These are phyloP conservation scores for Anser cygnoides DNA, from an alignment of 2,113 vertebrate genomes.

Conservation along the genomic window DNA sequence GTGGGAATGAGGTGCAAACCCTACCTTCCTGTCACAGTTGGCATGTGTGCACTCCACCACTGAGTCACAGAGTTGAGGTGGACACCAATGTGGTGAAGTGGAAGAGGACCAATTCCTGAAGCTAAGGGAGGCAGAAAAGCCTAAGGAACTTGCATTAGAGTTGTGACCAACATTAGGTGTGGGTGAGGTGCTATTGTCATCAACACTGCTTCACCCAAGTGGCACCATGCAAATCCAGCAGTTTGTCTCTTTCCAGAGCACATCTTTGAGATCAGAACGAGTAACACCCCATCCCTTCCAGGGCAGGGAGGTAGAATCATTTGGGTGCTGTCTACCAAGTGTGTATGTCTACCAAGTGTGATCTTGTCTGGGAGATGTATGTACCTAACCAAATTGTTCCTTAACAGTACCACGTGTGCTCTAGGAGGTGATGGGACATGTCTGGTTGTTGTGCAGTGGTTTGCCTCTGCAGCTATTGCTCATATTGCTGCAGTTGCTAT, in stretches of 20 bases:
- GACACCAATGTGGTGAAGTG: accelerated
- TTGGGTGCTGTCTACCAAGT: not conserved
- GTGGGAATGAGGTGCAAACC: not conserved
- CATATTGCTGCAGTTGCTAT: slow-evolving; percentile 53
- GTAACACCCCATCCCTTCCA: not conserved
- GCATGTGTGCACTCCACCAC: not conserved
- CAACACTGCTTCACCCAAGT: not conserved
- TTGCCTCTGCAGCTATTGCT: slow-evolving; percentile 36
- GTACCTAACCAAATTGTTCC: not conserved
- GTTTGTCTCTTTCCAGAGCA: not conserved
- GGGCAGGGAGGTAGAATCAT: not conserved
- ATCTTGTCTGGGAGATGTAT: not conserved
- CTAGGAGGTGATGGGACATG: not conserved
- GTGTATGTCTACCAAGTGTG: not conserved
- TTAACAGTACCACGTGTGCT: not conserved
- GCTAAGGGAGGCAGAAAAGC: not conserved
- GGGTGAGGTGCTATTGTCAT: not conserved
- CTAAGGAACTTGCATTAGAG: not conserved
- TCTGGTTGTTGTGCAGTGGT: slow-evolving; percentile 35
- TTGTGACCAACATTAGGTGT: not conserved
- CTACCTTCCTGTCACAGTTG: not conserved
- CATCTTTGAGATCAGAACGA: not conserved
- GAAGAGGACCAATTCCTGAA: not conserved
- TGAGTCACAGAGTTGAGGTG: not conserved
- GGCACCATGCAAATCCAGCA: not conserved